phyloP scores from a whole-genome alignment of 2,797 vertebrate species.

The Acrossocheilus fasciatus region DNA sequence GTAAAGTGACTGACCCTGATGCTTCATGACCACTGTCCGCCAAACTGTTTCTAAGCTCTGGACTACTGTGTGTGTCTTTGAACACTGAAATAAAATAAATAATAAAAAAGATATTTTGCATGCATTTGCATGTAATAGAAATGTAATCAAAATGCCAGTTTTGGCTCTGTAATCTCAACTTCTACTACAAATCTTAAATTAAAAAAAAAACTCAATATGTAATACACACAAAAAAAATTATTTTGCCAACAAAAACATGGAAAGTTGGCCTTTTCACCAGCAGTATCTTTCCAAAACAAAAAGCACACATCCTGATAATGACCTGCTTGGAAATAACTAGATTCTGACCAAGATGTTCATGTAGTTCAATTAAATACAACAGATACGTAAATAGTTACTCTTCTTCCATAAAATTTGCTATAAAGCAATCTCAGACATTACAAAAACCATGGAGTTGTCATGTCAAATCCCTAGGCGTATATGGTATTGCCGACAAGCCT shows the following conservation, averaged over 20 bases:
- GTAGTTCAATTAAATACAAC: neutral
- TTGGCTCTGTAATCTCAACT: neutral
- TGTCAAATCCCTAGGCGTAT: neutral
- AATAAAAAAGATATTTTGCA: neutral
- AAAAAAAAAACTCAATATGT: neutral
- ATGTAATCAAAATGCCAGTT: neutral
- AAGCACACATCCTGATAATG: neutral
- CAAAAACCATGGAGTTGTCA: neutral
- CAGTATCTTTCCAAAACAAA: neutral
- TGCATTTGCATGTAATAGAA: neutral
- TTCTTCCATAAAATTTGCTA: neutral
- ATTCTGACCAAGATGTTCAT: neutral
- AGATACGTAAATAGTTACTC: neutral
- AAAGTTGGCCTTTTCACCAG: neutral
- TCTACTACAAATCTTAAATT: neutral
- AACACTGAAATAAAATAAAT: neutral
- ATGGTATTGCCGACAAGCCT: neutral
- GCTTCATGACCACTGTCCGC: neutral
- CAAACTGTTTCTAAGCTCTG: neutral
- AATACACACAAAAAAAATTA: neutral
- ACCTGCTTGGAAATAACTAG: neutral
- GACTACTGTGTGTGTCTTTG: neutral
- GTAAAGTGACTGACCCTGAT: slow-evolving; percentile 8
- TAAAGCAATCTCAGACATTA: neutral
- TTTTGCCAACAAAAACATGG: neutral